Conservation (phyloP, 2,113 vertebrate species). For the Plectropomus leopardus region DNA sequence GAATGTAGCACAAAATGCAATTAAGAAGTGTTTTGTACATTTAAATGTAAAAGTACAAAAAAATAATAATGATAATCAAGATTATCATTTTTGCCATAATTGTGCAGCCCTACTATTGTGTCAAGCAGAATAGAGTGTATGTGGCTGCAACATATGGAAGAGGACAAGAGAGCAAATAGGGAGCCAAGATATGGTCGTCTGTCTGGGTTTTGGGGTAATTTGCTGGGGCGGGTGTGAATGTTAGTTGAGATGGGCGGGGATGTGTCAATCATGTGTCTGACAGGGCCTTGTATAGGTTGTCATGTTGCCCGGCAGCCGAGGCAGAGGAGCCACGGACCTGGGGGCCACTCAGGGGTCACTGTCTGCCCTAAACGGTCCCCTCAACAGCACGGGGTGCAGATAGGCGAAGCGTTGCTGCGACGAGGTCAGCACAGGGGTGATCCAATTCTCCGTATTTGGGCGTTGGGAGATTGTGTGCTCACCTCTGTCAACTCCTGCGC, state of each 20-base stretch:
- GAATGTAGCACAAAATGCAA: too few relatives aligned
- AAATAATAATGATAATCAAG: too few relatives aligned
- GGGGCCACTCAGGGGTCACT: conserved; percentile 76
- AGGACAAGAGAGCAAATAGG: conserved; percentile 56
- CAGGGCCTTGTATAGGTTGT: conserved; percentile 74
- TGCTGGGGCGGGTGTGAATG: conserved; percentile 57
- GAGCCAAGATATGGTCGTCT: conserved; percentile 44
- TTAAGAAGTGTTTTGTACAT: too few relatives aligned
- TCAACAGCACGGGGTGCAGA: conserved; percentile 73
- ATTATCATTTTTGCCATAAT: too few relatives aligned
- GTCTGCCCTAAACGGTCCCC: conserved; percentile 71
- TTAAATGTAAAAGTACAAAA: too few relatives aligned
- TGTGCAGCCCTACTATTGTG: too few relatives aligned
- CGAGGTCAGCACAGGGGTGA: conserved; percentile 84
- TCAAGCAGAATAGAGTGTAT: neutral
- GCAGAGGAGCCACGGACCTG: conserved; percentile 48
- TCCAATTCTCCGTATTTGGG: conserved; percentile 83
- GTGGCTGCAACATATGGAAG: conserved; percentile 46
- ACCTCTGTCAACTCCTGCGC: conserved; percentile 81
- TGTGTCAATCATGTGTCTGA: conserved; percentile 79
- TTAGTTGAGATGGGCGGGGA: conserved; percentile 66
- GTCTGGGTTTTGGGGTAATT: conserved; percentile 77
- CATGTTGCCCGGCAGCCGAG: conserved; percentile 75
- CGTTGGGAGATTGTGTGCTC: conserved; percentile 81
- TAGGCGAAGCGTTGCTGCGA: conserved; percentile 68